Percentiles rank a stretch among this genome's conserved stretches.
phyloP scores from a whole-genome alignment of 2,113 vertebrate genomes.

The Tor tambroides region DNA sequence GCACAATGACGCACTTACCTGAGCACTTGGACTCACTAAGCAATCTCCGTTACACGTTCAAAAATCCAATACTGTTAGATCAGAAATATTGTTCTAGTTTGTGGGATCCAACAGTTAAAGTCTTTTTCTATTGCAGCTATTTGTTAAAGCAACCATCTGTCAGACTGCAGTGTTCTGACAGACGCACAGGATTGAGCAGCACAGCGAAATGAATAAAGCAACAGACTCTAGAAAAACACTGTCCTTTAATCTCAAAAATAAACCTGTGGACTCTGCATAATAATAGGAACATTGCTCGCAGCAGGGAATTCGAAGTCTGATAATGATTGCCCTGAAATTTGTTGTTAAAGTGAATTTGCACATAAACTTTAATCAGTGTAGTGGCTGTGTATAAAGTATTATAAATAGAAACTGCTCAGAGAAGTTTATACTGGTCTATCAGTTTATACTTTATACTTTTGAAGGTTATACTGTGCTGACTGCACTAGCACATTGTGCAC shows the following conservation, averaged over 20 bases:
- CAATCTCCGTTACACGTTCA: background rate
- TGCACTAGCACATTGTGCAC: background rate
- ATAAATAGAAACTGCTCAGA: background rate
- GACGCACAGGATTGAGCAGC: background rate
- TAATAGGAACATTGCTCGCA: background rate
- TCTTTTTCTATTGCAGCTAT: background rate
- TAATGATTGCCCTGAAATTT: background rate
- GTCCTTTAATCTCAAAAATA: slow-evolving; percentile 1
- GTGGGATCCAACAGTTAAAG: background rate
- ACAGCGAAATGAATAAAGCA: background rate
- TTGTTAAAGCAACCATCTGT: background rate
- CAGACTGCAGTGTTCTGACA: background rate
- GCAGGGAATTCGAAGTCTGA: background rate
- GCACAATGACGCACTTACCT: too few species aligned
- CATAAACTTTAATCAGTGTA: background rate
- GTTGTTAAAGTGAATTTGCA: background rate
- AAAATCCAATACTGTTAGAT: background rate
- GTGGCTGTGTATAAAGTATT: background rate
- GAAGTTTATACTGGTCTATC: too few species aligned
- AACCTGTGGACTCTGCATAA: background rate
- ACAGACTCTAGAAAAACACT: background rate
- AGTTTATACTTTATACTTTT: too few species aligned
- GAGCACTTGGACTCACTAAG: background rate
- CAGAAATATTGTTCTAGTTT: background rate
- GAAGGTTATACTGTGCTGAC: too few species aligned